A percentile compares a stretch with the other conserved stretches of the same genome.
These are phyloP conservation scores for Apeltes quadracus DNA, from an alignment of 2,113 vertebrate genomes.

Conservation along the genomic window DNA sequence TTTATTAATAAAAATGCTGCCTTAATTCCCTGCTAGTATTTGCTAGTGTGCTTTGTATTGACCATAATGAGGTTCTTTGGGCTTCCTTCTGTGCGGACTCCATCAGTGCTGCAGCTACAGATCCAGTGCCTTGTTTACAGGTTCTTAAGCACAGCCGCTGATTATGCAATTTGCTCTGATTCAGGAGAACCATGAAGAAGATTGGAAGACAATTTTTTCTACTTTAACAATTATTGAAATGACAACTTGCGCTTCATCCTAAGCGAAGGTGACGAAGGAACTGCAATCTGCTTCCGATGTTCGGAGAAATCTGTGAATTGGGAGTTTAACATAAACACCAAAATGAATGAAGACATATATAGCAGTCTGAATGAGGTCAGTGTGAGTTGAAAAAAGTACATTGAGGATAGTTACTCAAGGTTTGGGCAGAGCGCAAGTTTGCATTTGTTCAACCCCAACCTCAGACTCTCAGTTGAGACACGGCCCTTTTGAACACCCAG, in stretches of 20 bases:
- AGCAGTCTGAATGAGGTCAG: background rate
- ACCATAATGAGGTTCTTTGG: background rate
- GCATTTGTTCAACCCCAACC: background rate
- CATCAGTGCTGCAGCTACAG: background rate
- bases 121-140: background rate
- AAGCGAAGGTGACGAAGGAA: background rate
- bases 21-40: slow-evolving; percentile 29
- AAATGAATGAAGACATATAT: too few relatives aligned
- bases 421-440: background rate
- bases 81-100: background rate
- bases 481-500: slow-evolving; percentile 4
- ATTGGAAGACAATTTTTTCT: background rate
- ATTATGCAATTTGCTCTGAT: background rate
- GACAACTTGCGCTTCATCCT: background rate
- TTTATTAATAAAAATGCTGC: slow-evolving; percentile 24
- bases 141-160: background rate
- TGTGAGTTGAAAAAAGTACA: too few relatives aligned
- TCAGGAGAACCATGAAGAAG: background rate
- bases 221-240: background rate
- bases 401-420: too few relatives aligned
- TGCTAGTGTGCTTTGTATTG: slow-evolving; percentile 1
- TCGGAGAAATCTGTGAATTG: background rate
- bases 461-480: slow-evolving; percentile 12
- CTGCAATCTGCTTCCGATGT: background rate
- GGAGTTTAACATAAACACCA: background rate